Base-by-base conservation (phyloP, 2,888 invertebrate species). In the Caenorhabditis imperialis region DNA sequence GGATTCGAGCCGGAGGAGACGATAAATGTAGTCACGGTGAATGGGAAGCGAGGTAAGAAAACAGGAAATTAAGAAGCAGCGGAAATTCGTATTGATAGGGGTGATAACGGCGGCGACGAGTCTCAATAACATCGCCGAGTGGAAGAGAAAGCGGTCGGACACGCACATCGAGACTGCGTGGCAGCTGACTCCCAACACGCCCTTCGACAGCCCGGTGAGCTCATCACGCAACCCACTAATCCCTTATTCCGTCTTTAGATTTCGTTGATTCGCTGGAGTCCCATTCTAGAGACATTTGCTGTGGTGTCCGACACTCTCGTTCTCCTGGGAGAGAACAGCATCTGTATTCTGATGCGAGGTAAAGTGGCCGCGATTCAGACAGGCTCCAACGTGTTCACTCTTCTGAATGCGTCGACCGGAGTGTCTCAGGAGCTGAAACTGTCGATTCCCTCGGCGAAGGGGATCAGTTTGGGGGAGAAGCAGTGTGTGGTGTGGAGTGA, bases 301-400 rank as follows among this genome's bases (percentile, higher is more conserved):
- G 88, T 90, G 2, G 90, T 90, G 76, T 89, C 89, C 3, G 88
- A 89, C 27, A 93, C 93, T 88, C 93, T 95, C 16, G 95, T 92
- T 87, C 92, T 98, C 76, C 91, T 98, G 77, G 92, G 92, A 83
- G 95, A 96, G 86, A 95, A 96, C 89, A 92, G 92, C 38, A 92
- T 95, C 73, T 93, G 93, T 81, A 93, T 93, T 83, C 92, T 92
- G 60, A 94, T 93, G 88, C 92, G 92, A 22, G 92, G 93, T 51
- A 92, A 92, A 89, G 90, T 80, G 38, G 81, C 80, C 1, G 80
- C 77, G 1, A 54, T 81, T n/a, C 82, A 81, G 60, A 73, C 75
- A 16, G 61, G 70, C 30, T 65, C 73, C 6, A 77, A 67, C 10
- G 69, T 70, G 25, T 79, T 83, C 58, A 71, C 63, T 6, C 62